Base-by-base conservation (phyloP, 2,888 invertebrate species). In the Zele albiditarsus region DNA sequence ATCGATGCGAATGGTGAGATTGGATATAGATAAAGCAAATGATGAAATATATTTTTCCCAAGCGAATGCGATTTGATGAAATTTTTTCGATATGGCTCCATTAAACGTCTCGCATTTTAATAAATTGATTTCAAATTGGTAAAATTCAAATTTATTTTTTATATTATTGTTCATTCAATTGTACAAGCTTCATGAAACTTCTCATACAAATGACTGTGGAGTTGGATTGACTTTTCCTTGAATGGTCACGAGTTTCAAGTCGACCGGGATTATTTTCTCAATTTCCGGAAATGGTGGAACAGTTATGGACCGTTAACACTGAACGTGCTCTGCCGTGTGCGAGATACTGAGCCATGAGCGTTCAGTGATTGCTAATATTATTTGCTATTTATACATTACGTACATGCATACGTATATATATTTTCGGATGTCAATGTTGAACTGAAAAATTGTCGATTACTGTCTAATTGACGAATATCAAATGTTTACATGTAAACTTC, bases 281-380 rank as follows among this genome's bases (percentile, higher is more conserved):
- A 74, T 67, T 71, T 53, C 65, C 38, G 33, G 65, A 74, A 70
- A 66, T 53, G 6, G 53, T 16, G 28, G 62, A 33, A 31, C 53
- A 58, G 16, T 46, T 77, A 80, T 80, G 67, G 79, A 77, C 78
- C 77, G 80, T 79, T 79, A 81, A 71, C 20, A 58, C 49, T 58
- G 75, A 77, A 78, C 75, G 80, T 80, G 80, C 42, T 0, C 78
- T 74, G 74, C 71, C 68, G 74, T 74, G 72, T 62, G 70, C 74
- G 73, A 77, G 76, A 65, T 69, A 71, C 62, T 49, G 27, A 63
- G 73, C 76, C 80, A 74, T 71, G 76, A 76, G 78, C 33, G 80
- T 80, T 81, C 80, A 72, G 28, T 28, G n/a, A 62, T 62, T 62
- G 28, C 14, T 14, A 27, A 14, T 27, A 42, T n/a, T n/a, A n/a